Evolutionary conservation across 1,140 invertebrate species (phyloP).

Genomic region (Centruroides vittatus): DNA sequence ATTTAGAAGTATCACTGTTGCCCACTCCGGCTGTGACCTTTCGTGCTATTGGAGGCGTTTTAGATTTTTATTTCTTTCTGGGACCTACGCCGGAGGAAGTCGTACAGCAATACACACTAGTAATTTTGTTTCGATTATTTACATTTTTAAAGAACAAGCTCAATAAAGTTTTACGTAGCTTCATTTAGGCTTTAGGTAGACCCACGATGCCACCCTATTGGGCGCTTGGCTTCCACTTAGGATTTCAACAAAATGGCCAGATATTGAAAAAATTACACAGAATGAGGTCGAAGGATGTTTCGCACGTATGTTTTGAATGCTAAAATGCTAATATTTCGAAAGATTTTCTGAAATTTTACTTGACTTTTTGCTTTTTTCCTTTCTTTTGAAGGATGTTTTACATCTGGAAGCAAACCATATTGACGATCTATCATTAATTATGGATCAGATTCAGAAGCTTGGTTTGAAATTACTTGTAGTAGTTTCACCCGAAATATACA

Average conservation of each 20-base stretch:
- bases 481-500: too few species aligned
- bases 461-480: too few species aligned
- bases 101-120: constrained; percentile 18
- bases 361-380: too few species aligned
- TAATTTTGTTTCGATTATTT: constrained; percentile 9
- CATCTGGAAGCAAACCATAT: too few species aligned
- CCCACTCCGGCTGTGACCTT: constrained; percentile 18
- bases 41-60: constrained; percentile 17
- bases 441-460: too few species aligned
- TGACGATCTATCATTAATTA: too few species aligned
- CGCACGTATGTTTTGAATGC: too few species aligned
- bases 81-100: constrained; percentile 20
- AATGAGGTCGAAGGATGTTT: too few species aligned
- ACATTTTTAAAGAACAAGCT: background rate
- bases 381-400: too few species aligned
- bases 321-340: too few species aligned
- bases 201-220: constrained; percentile 27
- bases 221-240: constrained; percentile 26
- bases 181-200: constrained; percentile 16
- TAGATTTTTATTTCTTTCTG: constrained; percentile 20
- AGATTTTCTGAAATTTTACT: too few species aligned
- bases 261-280: too few species aligned
- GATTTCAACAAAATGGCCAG: background rate
- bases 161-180: background rate
- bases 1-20: constrained; percentile 17